These are phyloP conservation scores for Rhinopomastus cyanomelas DNA, from an alignment of 2,113 vertebrate genomes.

Conservation along the genomic window DNA sequence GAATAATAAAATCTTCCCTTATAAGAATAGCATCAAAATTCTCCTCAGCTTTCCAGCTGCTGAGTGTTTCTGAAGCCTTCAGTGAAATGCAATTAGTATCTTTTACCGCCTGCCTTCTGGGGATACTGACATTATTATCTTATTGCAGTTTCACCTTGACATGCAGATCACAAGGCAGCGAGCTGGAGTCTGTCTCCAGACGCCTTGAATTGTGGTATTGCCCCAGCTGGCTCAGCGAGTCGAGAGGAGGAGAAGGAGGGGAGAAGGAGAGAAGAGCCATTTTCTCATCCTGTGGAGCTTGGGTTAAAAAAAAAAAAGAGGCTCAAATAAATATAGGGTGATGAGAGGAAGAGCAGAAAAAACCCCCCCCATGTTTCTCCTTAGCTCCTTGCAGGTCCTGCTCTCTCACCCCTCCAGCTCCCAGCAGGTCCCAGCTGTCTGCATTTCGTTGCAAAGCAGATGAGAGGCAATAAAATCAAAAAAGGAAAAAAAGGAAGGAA, in stretches of 20 bases:
- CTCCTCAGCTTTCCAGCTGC: constrained; percentile 69
- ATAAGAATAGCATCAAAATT: constrained; percentile 68
- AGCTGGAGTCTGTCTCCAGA: constrained; percentile 56
- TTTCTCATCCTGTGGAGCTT: background rate
- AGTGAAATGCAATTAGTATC: constrained; percentile 73
- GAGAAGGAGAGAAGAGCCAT: background rate
- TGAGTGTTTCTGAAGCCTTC: constrained; percentile 72
- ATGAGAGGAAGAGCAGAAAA: fast-evolving
- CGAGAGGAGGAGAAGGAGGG: background rate
- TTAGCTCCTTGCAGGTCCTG: background rate
- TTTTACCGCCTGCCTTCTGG: constrained; percentile 72
- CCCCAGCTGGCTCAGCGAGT: constrained; percentile 27
- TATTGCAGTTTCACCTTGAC: constrained; percentile 71
- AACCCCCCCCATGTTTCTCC: fast-evolving
- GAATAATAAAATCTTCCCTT: background rate
- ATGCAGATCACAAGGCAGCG: constrained; percentile 68
- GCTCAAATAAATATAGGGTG: background rate
- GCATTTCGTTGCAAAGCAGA: background rate
- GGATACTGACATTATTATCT: constrained; percentile 70
- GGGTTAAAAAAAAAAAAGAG: background rate
- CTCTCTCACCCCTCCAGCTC: background rate
- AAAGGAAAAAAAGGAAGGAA: background rate
- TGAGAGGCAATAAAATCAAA: too few relatives aligned
- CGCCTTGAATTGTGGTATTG: constrained; percentile 53
- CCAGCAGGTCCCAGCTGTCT: background rate